phyloP scores from a whole-genome alignment of 1,140 invertebrate species.

The Chironomus tepperi region DNA sequence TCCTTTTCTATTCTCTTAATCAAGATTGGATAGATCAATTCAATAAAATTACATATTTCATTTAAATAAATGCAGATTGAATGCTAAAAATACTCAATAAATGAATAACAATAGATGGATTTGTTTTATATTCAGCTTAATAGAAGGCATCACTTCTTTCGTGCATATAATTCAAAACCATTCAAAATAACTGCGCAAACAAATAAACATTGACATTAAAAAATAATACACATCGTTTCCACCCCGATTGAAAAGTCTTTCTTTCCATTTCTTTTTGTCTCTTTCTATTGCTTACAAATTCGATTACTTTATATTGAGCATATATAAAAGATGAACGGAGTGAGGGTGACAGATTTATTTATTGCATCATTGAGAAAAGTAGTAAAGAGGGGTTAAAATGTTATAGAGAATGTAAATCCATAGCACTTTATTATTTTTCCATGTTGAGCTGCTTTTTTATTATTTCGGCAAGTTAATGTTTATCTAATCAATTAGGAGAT shows the following conservation, averaged over 20 bases:
- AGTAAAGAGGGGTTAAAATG: neutral
- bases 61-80: neutral
- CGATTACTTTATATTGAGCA: constrained; percentile 1
- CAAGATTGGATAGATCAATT: neutral
- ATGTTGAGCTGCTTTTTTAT: neutral
- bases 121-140: too few species aligned
- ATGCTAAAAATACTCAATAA: neutral
- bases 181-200: neutral
- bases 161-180: neutral
- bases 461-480: constrained; percentile 12
- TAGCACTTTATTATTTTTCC: constrained; percentile 19
- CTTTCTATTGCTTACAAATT: neutral
- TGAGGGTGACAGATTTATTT: constrained; percentile 20
- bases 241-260: neutral
- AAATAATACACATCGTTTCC: neutral
- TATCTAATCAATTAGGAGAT: constrained; percentile 22
- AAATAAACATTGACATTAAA: neutral
- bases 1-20: neutral
- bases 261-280: neutral
- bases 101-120: neutral
- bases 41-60: too few species aligned
- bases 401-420: neutral
- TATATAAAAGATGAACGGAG: neutral
- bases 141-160: neutral
- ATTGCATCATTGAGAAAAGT: constrained; percentile 19